Percentiles rank a stretch among this genome's conserved stretches.
Conservation (phyloP, 2,797 vertebrate genomes). For the Tragopan temminckii region DNA sequence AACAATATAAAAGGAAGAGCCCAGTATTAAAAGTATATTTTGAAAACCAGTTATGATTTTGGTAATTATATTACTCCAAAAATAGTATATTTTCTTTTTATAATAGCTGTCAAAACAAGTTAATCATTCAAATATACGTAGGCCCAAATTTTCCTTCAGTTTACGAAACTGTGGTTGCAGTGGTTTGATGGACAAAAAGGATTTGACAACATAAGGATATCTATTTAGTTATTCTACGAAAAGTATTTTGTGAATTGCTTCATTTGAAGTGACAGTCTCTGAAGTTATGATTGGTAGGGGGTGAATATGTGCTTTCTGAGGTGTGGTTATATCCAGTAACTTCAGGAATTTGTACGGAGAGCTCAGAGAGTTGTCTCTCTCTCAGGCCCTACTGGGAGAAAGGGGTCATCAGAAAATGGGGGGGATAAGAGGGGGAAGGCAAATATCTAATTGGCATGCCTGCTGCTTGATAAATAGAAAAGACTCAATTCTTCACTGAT, state of each 20-base stretch:
- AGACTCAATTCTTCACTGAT: neutral
- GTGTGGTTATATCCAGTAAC: neutral
- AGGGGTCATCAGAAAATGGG: neutral
- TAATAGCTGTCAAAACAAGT: neutral
- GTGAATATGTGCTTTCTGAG: neutral
- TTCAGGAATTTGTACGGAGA: neutral
- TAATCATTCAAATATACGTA: neutral
- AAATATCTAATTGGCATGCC: neutral
- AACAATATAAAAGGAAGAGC: neutral
- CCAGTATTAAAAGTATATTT: neutral
- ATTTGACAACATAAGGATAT: neutral
- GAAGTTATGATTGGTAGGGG: neutral
- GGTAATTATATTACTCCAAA: neutral
- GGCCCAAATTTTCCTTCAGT: neutral
- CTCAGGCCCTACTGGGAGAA: neutral
- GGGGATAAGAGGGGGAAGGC: neutral
- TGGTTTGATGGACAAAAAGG: neutral
- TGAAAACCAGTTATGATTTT: neutral
- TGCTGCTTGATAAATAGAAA: neutral
- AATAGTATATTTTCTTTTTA: neutral
- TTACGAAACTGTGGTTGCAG: neutral
- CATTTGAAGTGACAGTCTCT: neutral
- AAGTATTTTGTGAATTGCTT: neutral
- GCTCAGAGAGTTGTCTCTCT: neutral
- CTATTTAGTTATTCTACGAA: neutral